Evolutionary conservation across 1,140 invertebrate genomes (phyloP).

Genomic region (Aphidius ervi): DNA sequence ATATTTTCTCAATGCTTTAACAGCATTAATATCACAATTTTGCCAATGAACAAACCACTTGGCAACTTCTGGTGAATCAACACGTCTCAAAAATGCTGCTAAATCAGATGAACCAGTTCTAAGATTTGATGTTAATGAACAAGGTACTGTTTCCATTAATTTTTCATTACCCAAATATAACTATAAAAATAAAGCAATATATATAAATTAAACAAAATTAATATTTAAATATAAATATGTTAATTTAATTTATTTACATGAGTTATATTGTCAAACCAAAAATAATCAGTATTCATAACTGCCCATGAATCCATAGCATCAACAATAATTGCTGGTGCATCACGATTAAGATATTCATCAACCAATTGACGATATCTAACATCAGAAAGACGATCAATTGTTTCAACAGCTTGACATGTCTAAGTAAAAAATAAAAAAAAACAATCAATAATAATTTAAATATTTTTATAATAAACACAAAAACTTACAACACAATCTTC

Average conservation of each 20-base stretch:
- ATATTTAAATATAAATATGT: neutral
- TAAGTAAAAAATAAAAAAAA: conserved; percentile 32
- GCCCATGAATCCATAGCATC: conserved; percentile 70
- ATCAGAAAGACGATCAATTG: conserved; percentile 61
- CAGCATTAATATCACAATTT: conserved; percentile 75
- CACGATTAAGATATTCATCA: conserved; percentile 64
- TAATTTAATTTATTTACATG: conserved; percentile 47
- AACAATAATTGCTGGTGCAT: conserved; percentile 68
- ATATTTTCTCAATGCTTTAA: conserved; percentile 67
- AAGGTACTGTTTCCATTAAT: conserved; percentile 62
- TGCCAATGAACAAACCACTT: conserved; percentile 83
- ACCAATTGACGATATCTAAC: conserved; percentile 62
- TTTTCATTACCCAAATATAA: conserved; percentile 59
- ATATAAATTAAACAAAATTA: neutral
- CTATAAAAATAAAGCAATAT: conserved; percentile 29
- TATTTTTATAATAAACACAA: conserved; percentile 12
- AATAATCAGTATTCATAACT: conserved; percentile 59
- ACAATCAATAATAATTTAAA: neutral
- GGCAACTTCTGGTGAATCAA: conserved; percentile 62
- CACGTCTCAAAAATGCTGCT: conserved; percentile 61
- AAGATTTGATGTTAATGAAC: conserved; percentile 68
- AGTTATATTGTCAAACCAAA: conserved; percentile 66
- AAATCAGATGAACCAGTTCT: conserved; percentile 62
- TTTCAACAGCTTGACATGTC: conserved; percentile 62
- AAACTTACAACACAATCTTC: conserved; percentile 59